phyloP scores from a whole-genome alignment of 2,797 vertebrate species.

The Okamejei kenojei region DNA sequence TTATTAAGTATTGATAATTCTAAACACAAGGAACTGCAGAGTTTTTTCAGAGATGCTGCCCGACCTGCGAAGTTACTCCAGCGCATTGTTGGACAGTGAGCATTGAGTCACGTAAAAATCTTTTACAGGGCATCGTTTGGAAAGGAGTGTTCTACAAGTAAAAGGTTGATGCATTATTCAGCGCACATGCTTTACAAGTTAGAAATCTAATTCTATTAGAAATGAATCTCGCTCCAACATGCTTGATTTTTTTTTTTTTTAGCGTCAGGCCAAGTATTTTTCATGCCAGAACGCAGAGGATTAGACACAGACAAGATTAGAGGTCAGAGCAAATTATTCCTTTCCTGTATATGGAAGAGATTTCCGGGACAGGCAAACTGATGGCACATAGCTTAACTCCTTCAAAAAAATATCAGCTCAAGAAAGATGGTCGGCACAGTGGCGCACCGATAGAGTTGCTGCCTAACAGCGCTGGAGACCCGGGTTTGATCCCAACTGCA shows the following conservation, averaged over 20 bases:
- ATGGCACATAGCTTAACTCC: not conserved
- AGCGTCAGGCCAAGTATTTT: not conserved
- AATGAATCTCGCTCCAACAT: not conserved
- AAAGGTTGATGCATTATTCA: not conserved
- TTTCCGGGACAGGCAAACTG: not conserved
- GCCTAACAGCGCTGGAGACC: no score
- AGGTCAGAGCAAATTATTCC: not conserved
- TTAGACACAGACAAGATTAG: not conserved
- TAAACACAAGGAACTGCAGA: no score
- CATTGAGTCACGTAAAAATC: not conserved
- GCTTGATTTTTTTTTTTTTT: not conserved
- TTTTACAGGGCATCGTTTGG: not conserved
- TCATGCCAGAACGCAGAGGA: not conserved
- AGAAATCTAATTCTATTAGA: not conserved
- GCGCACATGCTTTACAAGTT: no score
- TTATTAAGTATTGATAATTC: no score
- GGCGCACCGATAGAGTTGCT: no score
- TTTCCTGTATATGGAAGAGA: not conserved
- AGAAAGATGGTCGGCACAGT: not conserved
- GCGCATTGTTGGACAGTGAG: not conserved
- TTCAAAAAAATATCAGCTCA: not conserved
- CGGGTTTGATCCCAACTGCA: no score
- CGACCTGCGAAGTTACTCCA: no score
- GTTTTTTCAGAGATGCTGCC: no score
- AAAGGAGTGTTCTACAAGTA: not conserved